Conservation (phyloP, 2,888 invertebrate genomes). For the Halocaridina rubra region DNA sequence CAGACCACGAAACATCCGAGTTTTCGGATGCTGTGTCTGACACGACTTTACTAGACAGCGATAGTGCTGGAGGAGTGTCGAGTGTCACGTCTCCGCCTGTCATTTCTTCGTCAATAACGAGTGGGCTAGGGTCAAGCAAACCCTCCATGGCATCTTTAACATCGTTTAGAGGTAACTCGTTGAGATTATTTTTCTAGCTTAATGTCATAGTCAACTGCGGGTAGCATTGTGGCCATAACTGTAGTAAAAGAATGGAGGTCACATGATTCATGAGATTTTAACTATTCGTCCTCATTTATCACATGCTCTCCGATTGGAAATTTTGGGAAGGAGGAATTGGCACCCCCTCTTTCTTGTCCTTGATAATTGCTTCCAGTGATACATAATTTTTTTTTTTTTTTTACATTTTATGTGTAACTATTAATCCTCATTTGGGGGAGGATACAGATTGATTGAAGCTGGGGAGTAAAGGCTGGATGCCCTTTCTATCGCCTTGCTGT, state of each 20-base stretch:
- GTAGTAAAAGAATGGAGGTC: no score
- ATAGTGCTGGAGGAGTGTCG: slow-evolving; percentile 47
- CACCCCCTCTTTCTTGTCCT: neutral
- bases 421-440: no score
- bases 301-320: neutral
- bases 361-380: no score
- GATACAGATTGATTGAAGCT: no score
- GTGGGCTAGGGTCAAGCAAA: slow-evolving; percentile 56
- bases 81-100: slow-evolving; percentile 66
- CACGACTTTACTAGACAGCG: slow-evolving; percentile 65
- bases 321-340: neutral
- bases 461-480: no score
- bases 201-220: neutral
- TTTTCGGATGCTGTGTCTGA: slow-evolving; percentile 67
- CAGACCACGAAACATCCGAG: slow-evolving; percentile 53
- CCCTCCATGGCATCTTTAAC: slow-evolving; percentile 48
- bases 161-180: slow-evolving; percentile 32
- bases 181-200: neutral
- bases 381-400: no score
- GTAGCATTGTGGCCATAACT: no score
- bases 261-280: no score
- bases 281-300: no score
- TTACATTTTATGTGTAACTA: no score
- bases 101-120: slow-evolving; percentile 70
- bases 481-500: no score